A percentile compares a stretch with the other conserved stretches of the same genome.
These are phyloP conservation scores for Babyrousa celebensis DNA, from an alignment of 2,797 vertebrate genomes.

Conservation along the genomic window DNA sequence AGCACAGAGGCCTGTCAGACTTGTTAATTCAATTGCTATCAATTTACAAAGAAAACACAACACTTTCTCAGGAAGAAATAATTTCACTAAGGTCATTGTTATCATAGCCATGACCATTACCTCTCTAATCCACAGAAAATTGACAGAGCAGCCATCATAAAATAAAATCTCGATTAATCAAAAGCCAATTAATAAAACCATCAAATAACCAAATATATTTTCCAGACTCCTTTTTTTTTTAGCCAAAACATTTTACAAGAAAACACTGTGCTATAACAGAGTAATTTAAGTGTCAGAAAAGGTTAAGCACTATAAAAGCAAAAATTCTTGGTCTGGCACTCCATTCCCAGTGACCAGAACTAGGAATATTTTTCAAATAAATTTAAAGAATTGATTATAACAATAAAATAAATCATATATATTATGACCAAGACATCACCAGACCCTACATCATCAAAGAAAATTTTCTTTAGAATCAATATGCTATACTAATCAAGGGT, in stretches of 20 bases:
- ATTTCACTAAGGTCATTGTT: constrained; percentile 2
- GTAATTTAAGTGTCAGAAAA: constrained; percentile 43
- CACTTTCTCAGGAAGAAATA: constrained; percentile 20
- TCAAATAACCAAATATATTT: background rate
- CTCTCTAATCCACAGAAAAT: constrained; percentile 23
- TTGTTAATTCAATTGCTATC: background rate
- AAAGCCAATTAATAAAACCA: constrained; percentile 1
- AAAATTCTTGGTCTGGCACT: background rate
- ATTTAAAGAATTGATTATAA: constrained; percentile 4
- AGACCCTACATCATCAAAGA: background rate
- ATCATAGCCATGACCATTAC: background rate
- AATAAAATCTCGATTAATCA: constrained; percentile 22
- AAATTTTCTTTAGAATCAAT: constrained; percentile 20
- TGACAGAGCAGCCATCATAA: background rate
- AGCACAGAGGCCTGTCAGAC: background rate
- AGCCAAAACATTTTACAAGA: constrained; percentile 38
- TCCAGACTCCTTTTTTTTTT: background rate
- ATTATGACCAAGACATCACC: background rate
- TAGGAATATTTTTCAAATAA: background rate
- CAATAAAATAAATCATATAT: constrained; percentile 33
- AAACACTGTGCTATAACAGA: background rate
- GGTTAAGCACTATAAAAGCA: background rate
- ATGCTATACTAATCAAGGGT: background rate
- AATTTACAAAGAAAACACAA: background rate
- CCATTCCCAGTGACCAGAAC: background rate